phyloP scores from a whole-genome alignment of 2,113 vertebrate species.

The Nansenia antarctica region DNA sequence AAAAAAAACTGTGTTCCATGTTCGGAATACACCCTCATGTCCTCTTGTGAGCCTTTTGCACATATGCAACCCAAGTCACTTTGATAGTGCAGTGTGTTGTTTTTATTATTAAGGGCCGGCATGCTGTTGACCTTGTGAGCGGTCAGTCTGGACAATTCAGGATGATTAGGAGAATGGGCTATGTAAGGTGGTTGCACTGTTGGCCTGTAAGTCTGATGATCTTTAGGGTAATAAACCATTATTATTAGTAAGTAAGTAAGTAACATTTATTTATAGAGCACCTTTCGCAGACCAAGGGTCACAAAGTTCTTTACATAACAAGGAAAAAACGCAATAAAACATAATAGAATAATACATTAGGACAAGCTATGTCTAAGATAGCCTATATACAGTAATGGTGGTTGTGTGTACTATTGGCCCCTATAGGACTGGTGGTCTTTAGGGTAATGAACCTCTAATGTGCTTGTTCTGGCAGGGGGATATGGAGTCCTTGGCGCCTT shows the following conservation, averaged over 20 bases:
- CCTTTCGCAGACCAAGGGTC: too few relatives aligned
- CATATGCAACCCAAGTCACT: slow-evolving; percentile 5
- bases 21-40: background rate
- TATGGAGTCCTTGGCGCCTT: slow-evolving; percentile 1
- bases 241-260: too few relatives aligned
- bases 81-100: slow-evolving; percentile 26
- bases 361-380: too few relatives aligned
- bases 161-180: slow-evolving; percentile 14
- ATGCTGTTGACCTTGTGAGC: slow-evolving; percentile 36
- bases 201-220: background rate
- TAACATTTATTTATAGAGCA: too few relatives aligned
- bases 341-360: too few relatives aligned
- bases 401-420: background rate
- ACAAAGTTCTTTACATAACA: too few relatives aligned
- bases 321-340: too few relatives aligned
- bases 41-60: background rate
- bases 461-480: slow-evolving; percentile 16
- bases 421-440: background rate
- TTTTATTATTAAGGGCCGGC: slow-evolving; percentile 7
- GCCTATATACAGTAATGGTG: too few relatives aligned
- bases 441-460: background rate
- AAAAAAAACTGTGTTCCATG: background rate
- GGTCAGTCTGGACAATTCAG: slow-evolving; percentile 17
- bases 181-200: background rate
- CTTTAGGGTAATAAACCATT: background rate